Evolutionary conservation across 2,888 invertebrate genomes (phyloP), one percentile per base, ranked within the genome.

Genomic region (Caenorhabditis angaria): DNA sequence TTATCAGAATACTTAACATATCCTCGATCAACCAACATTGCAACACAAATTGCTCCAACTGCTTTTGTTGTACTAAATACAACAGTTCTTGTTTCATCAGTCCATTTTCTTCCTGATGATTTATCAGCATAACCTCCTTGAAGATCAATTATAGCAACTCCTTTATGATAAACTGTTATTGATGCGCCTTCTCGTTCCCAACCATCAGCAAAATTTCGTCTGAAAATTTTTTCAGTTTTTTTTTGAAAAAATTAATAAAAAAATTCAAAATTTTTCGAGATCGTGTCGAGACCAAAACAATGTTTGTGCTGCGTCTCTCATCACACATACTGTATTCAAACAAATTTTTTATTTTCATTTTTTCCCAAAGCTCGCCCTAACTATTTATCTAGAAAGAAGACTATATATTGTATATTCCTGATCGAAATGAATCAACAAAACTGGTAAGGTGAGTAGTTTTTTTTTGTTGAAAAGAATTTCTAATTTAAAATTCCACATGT

Each of bases 151-250:
- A 89, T 89, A 35, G 88, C 81, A 60, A 88, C 77, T 20, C 88
- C 89, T 68, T 85, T 84, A 76, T 88, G 86, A 71, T 89, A 89
- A 3, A 88, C 88, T 14, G 89, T 88, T 78, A 89, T 88, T 56
- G 88, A 86, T 3, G 88, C 88, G 24, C 87, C 87, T 62, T 87
- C 84, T 58, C 83, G 82, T 65, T 89, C 89, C 85, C 84, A 88
- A 0, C 87, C 86, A 66, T 85, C 81, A 35, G 76, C 76, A 65
- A 88, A 87, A 73, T 86, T 87, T 61, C 76, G 74, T 55, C 87
- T 77, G 86, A 80, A 83, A 82, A 65, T 27, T 24, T 24, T 1
- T 27, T 14, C 5, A 12, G 5, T 18, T 48, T n/a, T n/a, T 48
- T 48, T 48, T 12, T 48, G 10, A 48, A 48, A 14, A 35, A 10